These are phyloP conservation scores for Lindbergichthys nudifrons DNA, from an alignment of 2,797 vertebrate species.

Conservation along the genomic window DNA sequence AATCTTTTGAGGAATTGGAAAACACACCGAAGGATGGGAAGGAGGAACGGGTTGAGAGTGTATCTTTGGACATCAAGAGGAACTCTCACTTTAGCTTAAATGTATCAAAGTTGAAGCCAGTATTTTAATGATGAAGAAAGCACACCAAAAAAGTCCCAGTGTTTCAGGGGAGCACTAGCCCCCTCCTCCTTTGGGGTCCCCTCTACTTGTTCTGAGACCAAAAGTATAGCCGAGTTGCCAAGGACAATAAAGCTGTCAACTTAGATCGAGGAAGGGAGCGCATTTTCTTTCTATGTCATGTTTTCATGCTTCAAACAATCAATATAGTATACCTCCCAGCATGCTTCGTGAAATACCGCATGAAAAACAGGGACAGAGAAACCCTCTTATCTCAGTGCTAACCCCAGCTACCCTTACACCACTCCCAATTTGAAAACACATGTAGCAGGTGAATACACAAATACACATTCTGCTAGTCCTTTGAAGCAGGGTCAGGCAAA, in stretches of 20 bases:
- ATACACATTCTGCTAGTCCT: slow-evolving; percentile 54
- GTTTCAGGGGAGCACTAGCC: slow-evolving; percentile 26
- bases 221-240: slow-evolving; percentile 61
- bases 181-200: slow-evolving; percentile 41
- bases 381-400: slow-evolving; percentile 58
- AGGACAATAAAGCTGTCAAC: slow-evolving; percentile 79
- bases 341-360: slow-evolving; percentile 38
- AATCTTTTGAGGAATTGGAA: slow-evolving; percentile 29
- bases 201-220: slow-evolving; percentile 59
- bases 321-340: slow-evolving; percentile 55
- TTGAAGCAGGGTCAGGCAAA: slow-evolving; percentile 70
- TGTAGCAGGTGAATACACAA: slow-evolving; percentile 75
- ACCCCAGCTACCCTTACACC: slow-evolving; percentile 45
- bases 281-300: slow-evolving; percentile 45
- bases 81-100: slow-evolving; percentile 58
- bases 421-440: slow-evolving; percentile 77
- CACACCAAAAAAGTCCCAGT: slow-evolving; percentile 14
- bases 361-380: slow-evolving; percentile 68
- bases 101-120: slow-evolving; percentile 36
- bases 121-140: slow-evolving; percentile 18
- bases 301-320: slow-evolving; percentile 62
- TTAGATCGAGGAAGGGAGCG: slow-evolving; percentile 63
- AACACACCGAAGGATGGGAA: slow-evolving; percentile 11
- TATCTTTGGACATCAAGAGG: slow-evolving; percentile 34
- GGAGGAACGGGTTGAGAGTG: not conserved